Evolutionary conservation across 2,888 invertebrate species (phyloP).

Genomic region (Drosophila maculinotata): DNA sequence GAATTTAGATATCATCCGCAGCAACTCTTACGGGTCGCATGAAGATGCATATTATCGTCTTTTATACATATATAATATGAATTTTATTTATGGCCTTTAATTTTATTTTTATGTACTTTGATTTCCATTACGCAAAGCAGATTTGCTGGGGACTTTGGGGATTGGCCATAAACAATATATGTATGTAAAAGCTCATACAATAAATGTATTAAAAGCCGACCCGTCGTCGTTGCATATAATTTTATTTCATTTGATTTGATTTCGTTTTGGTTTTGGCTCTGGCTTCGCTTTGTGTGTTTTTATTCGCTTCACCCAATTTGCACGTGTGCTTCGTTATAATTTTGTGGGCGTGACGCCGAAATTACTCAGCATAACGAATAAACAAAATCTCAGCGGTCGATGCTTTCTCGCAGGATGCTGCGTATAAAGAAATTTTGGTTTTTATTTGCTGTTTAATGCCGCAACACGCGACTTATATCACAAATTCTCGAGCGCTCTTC

Average conservation of each 20-base stretch:
- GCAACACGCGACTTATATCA: slow-evolving; percentile 37
- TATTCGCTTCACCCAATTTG: slow-evolving; percentile 42
- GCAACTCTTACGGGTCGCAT: slow-evolving; percentile 27
- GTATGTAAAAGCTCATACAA: slow-evolving; percentile 17
- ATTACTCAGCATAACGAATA: slow-evolving; percentile 36
- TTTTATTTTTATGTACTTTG: slow-evolving; percentile 72
- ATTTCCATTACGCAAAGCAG: slow-evolving; percentile 64
- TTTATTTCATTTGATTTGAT: slow-evolving; percentile 57
- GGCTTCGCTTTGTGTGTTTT: slow-evolving; percentile 40
- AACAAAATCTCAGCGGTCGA: slow-evolving; percentile 35
- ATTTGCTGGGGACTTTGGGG: slow-evolving; percentile 33
- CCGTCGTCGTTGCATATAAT: slow-evolving; percentile 29
- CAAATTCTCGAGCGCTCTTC: slow-evolving; percentile 53
- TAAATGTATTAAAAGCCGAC: slow-evolving; percentile 34
- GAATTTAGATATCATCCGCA: slow-evolving; percentile 32
- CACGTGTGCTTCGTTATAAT: slow-evolving; percentile 58
- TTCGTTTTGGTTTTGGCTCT: slow-evolving; percentile 53
- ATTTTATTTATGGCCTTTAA: slow-evolving; percentile 72
- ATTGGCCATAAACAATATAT: slow-evolving; percentile 35
- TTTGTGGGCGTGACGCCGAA: slow-evolving; percentile 50
- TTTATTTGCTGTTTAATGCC: slow-evolving; percentile 53
- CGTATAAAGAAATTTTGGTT: slow-evolving; percentile 33
- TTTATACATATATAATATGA: slow-evolving; percentile 29
- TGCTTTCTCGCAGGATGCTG: background rate
- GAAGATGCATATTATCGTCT: slow-evolving; percentile 24